Percentiles rank a stretch among this genome's conserved stretches.
phyloP scores from a whole-genome alignment of 1,140 invertebrate genomes.

The Pomacea maculata region DNA sequence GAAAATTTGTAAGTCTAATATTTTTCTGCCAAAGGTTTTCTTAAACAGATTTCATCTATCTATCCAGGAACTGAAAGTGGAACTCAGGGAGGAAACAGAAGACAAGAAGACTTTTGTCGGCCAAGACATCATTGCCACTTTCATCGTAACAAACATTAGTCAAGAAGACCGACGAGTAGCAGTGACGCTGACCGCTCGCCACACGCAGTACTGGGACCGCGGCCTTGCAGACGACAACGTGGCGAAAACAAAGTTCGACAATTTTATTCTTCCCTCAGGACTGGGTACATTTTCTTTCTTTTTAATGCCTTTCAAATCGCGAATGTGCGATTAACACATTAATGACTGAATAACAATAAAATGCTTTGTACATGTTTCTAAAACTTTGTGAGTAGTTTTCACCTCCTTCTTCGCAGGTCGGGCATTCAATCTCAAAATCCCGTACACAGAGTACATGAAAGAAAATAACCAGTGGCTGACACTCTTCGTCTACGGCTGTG shows the following conservation, averaged over 20 bases:
- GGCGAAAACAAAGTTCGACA: neutral
- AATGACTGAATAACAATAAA: too few relatives aligned
- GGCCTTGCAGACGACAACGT: neutral
- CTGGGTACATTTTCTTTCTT: neutral
- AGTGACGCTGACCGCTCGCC: conserved; percentile 1
- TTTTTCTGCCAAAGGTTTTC: neutral
- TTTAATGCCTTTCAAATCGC: too few relatives aligned
- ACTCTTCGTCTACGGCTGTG: too few relatives aligned
- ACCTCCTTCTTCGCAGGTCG: too few relatives aligned
- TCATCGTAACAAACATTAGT: neutral
- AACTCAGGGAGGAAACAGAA: neutral
- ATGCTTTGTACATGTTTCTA: too few relatives aligned
- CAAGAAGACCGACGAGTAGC: neutral
- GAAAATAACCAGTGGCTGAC: too few relatives aligned
- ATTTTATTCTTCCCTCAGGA: neutral
- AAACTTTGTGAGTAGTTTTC: too few relatives aligned
- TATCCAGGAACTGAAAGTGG: neutral
- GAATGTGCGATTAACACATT: too few relatives aligned
- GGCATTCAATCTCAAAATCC: too few relatives aligned
- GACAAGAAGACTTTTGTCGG: neutral
- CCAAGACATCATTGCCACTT: neutral
- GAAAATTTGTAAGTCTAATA: too few relatives aligned
- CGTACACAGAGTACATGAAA: too few relatives aligned
- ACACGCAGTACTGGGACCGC: neutral
- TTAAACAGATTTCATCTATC: neutral